Evolutionary conservation across 2,888 invertebrate genomes (phyloP), one percentile per base, ranked within the genome.

Genomic region (Lepidochrysops patricia): DNA sequence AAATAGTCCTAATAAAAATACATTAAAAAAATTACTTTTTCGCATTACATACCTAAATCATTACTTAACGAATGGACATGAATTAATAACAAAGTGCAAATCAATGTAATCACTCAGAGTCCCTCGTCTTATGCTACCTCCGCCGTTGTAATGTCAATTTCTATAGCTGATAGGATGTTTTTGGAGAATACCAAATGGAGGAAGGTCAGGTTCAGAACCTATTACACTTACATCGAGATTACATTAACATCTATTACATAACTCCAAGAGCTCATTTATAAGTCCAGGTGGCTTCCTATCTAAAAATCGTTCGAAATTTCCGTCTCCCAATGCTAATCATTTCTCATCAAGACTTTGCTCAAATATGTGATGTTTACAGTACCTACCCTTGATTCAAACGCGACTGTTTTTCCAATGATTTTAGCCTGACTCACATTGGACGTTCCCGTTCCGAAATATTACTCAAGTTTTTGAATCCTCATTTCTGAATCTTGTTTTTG

Each of bases 171-270:
- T 26, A 27, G 50, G 27, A 52, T 13, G 29, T 9, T 15, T 7
- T 3, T 7, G 15, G 27, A 9, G 12, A n/a, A 29, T 6, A 54
- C 13, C 9, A 13, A 32, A 54, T 54, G 29, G 32, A 54, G 29
- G 54, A 54, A 19, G 12, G 54, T 19, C 9, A 29, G 12, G 32
- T 13, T 25, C 1, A 27, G 29, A 19, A 54, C 9, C 19, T 54
- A 54, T 13, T 12, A 32, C 19, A 32, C 54, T n/a, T 29, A 54
- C 54, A 52, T 29, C 32, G 27, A 54, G 32, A 54, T 54, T 32
- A 32, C 9, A 54, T 54, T 29, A 32, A 32, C 9, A 54, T 32
- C 52, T 52, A 54, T 19, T 12, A 32, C 54, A 15, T 32, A 12
- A 19, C 19, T 13, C 26, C 50, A 27, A 52, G 27, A 52, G 27